phyloP scores from a whole-genome alignment of 2,797 vertebrate genomes.

The Pelochelys cantorii region DNA sequence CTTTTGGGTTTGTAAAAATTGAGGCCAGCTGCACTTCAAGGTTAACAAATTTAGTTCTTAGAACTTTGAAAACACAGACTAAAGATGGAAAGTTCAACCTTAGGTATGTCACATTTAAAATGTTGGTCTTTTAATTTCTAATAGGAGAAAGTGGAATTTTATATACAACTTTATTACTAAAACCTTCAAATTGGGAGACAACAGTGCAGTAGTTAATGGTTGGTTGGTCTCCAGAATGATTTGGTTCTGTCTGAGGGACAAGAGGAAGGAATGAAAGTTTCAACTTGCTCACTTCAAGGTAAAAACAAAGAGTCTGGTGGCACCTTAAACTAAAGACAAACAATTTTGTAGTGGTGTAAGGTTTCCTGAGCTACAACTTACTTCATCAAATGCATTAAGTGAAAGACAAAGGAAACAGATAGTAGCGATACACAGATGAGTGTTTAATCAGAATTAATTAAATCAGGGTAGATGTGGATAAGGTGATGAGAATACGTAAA shows the following conservation, averaged over 20 bases:
- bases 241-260: neutral
- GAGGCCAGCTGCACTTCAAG: neutral
- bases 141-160: neutral
- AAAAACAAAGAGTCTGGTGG: too few species aligned
- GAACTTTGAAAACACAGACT: neutral
- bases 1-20: neutral
- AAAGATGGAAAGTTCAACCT: neutral
- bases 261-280: neutral
- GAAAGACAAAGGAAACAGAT: too few species aligned
- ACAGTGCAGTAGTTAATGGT: neutral
- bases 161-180: neutral
- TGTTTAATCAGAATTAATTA: too few species aligned
- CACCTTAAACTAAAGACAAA: too few species aligned
- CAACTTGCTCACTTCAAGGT: neutral
- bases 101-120: neutral
- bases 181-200: neutral
- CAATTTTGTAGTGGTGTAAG: too few species aligned
- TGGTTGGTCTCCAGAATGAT: neutral
- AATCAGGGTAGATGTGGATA: too few species aligned
- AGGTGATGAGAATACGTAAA: too few species aligned
- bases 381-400: too few species aligned
- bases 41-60: neutral
- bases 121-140: neutral
- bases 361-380: too few species aligned
- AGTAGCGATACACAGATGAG: too few species aligned